Conservation (phyloP, 2,797 vertebrate species). For the Myotis planiceps region DNA sequence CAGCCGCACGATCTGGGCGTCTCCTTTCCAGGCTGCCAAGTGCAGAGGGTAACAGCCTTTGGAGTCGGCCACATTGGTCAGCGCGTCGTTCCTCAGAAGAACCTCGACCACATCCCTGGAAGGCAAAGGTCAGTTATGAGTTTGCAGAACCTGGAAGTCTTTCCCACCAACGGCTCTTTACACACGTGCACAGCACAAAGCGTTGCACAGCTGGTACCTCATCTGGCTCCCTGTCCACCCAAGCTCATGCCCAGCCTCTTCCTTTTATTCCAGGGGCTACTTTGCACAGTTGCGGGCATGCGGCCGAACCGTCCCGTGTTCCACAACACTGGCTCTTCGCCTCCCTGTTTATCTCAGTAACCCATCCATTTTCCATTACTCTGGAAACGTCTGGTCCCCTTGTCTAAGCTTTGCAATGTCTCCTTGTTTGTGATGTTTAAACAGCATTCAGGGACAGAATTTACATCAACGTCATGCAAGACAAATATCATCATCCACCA, state of each 20-base stretch:
- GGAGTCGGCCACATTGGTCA: constrained; percentile 97
- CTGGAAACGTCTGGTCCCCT: background rate
- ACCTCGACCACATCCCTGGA: constrained; percentile 95
- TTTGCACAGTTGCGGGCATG: background rate
- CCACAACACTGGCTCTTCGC: background rate
- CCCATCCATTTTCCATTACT: background rate
- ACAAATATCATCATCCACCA: background rate
- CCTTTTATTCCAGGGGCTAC: background rate
- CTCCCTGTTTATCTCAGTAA: background rate
- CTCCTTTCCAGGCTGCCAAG: constrained; percentile 98
- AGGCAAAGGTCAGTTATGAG: constrained; percentile 66
- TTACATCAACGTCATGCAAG: background rate
- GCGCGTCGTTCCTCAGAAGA: constrained; percentile 95
- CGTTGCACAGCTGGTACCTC: background rate
- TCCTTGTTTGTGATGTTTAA: constrained; percentile 31
- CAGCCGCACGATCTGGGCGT: constrained; percentile 95
- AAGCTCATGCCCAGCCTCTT: background rate
- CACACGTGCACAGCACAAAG: background rate
- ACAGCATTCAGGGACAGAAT: background rate
- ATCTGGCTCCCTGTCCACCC: background rate
- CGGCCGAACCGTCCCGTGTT: background rate
- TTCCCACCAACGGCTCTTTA: background rate
- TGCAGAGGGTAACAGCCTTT: constrained; percentile 99
- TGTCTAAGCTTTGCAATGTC: background rate
- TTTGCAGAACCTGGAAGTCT: background rate